Percentiles rank a stretch among this genome's conserved stretches.
These are phyloP conservation scores for Pseudocheirus occidentalis DNA, from an alignment of 2,797 vertebrate genomes.

Conservation along the genomic window DNA sequence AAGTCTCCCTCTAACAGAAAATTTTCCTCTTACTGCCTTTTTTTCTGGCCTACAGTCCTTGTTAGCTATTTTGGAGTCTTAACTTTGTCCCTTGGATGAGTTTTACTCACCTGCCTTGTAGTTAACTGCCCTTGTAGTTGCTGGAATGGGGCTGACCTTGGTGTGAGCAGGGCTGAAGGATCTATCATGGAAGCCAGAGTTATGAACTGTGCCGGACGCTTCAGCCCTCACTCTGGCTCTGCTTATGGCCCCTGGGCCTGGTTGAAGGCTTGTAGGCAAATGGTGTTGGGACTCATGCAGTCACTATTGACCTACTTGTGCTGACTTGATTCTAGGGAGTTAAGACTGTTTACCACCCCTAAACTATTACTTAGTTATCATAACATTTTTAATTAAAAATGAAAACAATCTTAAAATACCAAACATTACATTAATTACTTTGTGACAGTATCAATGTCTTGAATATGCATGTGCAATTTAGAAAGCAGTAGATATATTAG, in stretches of 20 bases:
- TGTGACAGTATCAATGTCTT: conserved; percentile 42
- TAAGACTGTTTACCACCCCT: background rate
- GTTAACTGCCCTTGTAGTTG: background rate
- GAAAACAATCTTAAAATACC: conserved; percentile 46
- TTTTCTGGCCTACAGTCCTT: background rate
- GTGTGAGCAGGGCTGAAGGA: background rate
- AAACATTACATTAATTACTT: conserved; percentile 31
- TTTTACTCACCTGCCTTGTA: background rate
- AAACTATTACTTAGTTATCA: conserved; percentile 2
- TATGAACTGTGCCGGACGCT: background rate
- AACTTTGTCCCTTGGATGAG: background rate
- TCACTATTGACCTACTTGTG: background rate
- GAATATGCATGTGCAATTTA: conserved; percentile 33
- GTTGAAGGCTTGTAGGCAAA: background rate
- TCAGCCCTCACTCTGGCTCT: conserved; percentile 13
- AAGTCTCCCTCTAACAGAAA: conserved; percentile 6
- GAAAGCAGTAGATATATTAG: conserved; percentile 32
- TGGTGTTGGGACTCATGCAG: background rate
- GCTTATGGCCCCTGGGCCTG: conserved; percentile 18
- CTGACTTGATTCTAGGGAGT: background rate
- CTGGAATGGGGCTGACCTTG: background rate
- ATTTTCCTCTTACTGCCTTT: background rate
- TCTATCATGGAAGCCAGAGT: background rate
- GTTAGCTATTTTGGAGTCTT: conserved; percentile 29
- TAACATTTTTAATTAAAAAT: conserved; percentile 49